Evolutionary conservation across 2,113 vertebrate species (phyloP).

Genomic region (Hiodon tergisus): DNA sequence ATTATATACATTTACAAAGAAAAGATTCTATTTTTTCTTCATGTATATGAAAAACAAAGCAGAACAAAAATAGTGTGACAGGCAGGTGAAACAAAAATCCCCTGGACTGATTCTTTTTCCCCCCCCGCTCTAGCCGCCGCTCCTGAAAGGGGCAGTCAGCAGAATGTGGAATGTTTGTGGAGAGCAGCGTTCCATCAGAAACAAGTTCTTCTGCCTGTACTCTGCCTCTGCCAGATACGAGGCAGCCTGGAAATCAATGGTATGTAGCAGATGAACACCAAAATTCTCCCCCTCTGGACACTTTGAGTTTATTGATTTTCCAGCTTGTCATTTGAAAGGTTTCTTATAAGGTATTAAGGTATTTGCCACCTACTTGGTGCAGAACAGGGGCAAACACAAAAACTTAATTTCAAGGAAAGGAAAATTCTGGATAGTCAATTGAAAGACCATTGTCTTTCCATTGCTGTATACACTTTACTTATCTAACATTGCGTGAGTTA

Average conservation of each 20-base stretch:
- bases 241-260: constrained; percentile 36
- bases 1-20: background rate
- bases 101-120: background rate
- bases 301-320: constrained; percentile 39
- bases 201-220: constrained; percentile 36
- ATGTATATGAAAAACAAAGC: background rate
- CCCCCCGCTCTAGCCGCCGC: background rate
- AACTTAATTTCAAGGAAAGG: constrained; percentile 40
- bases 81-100: background rate
- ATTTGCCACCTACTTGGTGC: constrained; percentile 20
- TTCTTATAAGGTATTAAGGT: constrained; percentile 19
- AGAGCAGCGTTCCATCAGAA: constrained; percentile 39
- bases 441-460: constrained; percentile 25
- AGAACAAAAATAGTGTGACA: background rate
- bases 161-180: constrained; percentile 44
- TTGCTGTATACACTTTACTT: constrained; percentile 42
- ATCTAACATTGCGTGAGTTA: constrained; percentile 11
- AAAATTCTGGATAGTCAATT: constrained; percentile 46
- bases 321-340: constrained; percentile 36
- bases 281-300: constrained; percentile 12
- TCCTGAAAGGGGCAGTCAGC: constrained; percentile 49
- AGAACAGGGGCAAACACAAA: constrained; percentile 36
- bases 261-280: constrained; percentile 21
- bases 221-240: constrained; percentile 43
- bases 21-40: too few species aligned